Evolutionary conservation across 64 coral and sea anemone genomes (phyloP).

Genomic region (Cladopsammia gracilis): DNA sequence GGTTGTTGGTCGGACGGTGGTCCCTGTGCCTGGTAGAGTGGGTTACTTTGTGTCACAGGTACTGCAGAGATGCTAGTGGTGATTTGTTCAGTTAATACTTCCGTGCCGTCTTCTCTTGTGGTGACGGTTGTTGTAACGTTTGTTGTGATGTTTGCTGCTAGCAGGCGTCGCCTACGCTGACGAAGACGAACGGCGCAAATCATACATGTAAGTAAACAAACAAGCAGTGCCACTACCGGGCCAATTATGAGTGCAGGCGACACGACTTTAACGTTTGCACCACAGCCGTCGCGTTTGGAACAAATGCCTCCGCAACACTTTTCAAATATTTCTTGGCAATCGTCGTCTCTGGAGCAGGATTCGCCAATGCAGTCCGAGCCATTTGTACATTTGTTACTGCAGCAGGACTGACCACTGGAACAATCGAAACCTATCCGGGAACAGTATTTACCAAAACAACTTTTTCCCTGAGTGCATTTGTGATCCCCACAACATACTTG

Average conservation of each 20-base stretch:
- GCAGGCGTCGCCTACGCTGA: neutral
- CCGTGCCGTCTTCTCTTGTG: no score
- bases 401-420: neutral
- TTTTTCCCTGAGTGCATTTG: neutral
- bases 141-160: neutral
- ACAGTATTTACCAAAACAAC: slow-evolving; percentile 2
- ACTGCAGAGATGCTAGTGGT: neutral
- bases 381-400: neutral
- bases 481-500: neutral
- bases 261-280: neutral
- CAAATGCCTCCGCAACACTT: neutral
- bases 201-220: neutral
- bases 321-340: neutral
- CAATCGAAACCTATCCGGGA: neutral
- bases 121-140: neutral
- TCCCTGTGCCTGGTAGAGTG: neutral
- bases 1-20: neutral
- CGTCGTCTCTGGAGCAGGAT: neutral
- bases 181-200: neutral
- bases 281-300: neutral
- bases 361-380: neutral
- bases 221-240: neutral
- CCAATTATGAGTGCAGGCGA: neutral
- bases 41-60: neutral
- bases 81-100: neutral